These are phyloP conservation scores for Procavia capensis DNA, from an alignment of 2,113 vertebrate species.

Conservation along the genomic window DNA sequence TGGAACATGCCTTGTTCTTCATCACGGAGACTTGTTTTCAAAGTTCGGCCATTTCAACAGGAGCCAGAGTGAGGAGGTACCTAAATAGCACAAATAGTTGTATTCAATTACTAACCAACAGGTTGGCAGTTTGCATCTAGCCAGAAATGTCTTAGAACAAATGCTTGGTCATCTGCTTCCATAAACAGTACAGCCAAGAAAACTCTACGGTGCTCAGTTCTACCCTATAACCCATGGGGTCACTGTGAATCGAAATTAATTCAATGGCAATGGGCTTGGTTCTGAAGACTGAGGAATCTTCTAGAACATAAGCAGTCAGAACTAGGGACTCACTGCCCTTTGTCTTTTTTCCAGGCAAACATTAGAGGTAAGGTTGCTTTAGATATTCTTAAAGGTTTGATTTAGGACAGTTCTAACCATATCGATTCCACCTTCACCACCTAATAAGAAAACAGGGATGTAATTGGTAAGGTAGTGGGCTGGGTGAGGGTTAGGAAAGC, in stretches of 20 bases:
- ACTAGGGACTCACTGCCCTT: not conserved
- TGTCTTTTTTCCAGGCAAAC: not conserved
- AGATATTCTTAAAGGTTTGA: not conserved
- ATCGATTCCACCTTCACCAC: not conserved
- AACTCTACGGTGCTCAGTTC: no score
- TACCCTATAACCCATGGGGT: no score
- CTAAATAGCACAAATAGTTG: not conserved
- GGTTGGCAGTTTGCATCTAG: not conserved
- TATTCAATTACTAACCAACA: not conserved
- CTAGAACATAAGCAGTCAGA: not conserved
- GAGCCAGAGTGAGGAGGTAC: not conserved
- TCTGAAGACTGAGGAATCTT: not conserved
- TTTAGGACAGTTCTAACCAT: not conserved
- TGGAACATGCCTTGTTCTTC: not conserved
- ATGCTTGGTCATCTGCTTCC: not conserved
- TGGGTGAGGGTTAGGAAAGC: fast-evolving
- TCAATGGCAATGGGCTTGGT: no score
- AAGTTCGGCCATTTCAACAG: not conserved
- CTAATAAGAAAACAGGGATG: not conserved
- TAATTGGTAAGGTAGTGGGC: fast-evolving
- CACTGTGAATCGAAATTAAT: no score
- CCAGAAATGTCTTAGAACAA: not conserved
- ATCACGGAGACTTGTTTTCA: not conserved
- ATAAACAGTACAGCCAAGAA: not conserved
- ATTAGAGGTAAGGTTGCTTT: not conserved